Evolutionary conservation across 1,140 invertebrate genomes (phyloP), one percentile per base, ranked within the genome.

Genomic region (Mylabris phalerata): DNA sequence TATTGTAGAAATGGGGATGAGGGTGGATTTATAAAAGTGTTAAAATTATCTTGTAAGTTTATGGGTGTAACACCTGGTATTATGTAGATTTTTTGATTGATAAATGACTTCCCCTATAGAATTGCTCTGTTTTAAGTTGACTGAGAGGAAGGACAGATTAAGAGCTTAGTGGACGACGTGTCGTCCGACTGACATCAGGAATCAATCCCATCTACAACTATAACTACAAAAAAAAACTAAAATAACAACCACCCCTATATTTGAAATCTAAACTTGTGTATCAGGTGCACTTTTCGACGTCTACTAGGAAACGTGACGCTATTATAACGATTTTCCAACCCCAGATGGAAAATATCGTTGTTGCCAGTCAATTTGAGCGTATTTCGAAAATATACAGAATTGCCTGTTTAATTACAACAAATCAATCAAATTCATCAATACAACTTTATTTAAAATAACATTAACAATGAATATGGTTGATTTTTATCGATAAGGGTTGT

Each of bases 81-180:
- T 19, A 19, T 19, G 19, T 19, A 19, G 19, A 67, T 63, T 67
- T 63, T 65, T 59, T 63, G 65, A 78, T 78, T 80, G 79, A 80
- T 79, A 80, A 80, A 81, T 80, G 79, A 79, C 79, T 80, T 80
- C 78, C 78, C 19, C 19, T 19, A 19, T 19, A 19, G 19, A 19
- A 19, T 19, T 19, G 19, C 19, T 19, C 19, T 19, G 19, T 19
- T 78, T 79, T 79, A 78, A 79, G 79, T 77, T 32, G 32, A 32
- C 4, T 4, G 76, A 79, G 79, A 81, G 78, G 78, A 81, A 81
- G 78, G 77, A 78, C 78, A 78, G 79, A 78, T 79, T 81, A 80
- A 81, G 75, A 77, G 78, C 79, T 81, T 81, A 79, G 76, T 76
- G 78, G 67, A 68, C 64, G 67, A 68, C 64, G 67, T 55, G 52